Base-by-base conservation (phyloP, 2,888 invertebrate species). In the Lasioglossum vierecki region DNA sequence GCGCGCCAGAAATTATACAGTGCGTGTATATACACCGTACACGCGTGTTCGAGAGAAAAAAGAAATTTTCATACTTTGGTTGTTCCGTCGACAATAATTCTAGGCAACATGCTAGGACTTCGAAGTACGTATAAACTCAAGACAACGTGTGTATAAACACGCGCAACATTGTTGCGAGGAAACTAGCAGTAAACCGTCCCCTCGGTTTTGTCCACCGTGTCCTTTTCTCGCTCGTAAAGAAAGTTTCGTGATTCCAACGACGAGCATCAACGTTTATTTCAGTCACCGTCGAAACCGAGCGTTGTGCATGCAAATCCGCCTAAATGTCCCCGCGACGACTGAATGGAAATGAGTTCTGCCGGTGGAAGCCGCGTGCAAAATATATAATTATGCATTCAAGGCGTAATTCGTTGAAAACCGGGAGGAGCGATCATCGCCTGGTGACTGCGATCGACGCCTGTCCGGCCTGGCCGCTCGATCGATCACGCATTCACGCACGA, bases 301-400 rank as follows among this genome's bases (percentile, higher is more conserved):
- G 91, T 85, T 88, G 83, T 92, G 93, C 91, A 93, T 93, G 93
- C 93, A 93, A 93, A 93, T 93, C 88, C 90, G 88, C 89, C 92
- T 92, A 91, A 93, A 93, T 93, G 92, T 93, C 90, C 89, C 87
- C 88, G 90, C 87, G 86, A 80, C 84, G 85, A 70, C 80, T 87
- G 93, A 92, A 93, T 93, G 89, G 88, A 88, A 93, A 93, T 92
- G 90, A 92, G 89, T 82, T 66, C 82, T 87, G 85, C 77, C 88
- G 81, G 88, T 68, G 63, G 66, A 85, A 88, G 86, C 81, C 87
- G 86, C 79, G 80, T 85, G 86, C 80, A 79, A 66, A 88, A 91
- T 88, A 86, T 87, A 87, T 88, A 90, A 90, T 92, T 92, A 92
- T 87, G 91, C 90, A 93, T 93, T 92, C 92, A 92, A 89, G 91